Base-by-base conservation (phyloP, 2,888 invertebrate species). In the Stenichneumon culpator region DNA sequence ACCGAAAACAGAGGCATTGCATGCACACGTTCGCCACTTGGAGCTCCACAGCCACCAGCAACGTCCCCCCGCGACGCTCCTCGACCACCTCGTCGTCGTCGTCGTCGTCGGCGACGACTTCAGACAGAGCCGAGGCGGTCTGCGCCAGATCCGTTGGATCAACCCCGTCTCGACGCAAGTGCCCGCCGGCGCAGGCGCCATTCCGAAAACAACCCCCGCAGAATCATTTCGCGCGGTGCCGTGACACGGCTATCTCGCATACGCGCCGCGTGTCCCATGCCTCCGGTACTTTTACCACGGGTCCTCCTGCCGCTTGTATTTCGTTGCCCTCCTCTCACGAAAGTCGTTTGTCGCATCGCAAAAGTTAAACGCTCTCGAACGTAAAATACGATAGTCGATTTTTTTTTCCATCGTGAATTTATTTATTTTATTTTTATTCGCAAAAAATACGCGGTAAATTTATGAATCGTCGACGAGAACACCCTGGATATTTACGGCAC, bases 141-240 rank as follows among this genome's bases (percentile, higher is more conserved):
- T 86, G 86, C 86, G 86, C 86, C 78, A 81, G 79, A 79, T 86
- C 65, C 81, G 36, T 60, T 65, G 81, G 75, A 82, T 75, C 67
- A 79, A 75, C 78, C 69, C 78, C 73, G 77, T 73, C 57, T 50
- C 81, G 74, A 87, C 87, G 88, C 88, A 88, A 80, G 65, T 67
- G 60, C 19, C 74, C 67, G 52, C 75, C 74, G 67, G 86, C 88
- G 88, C 88, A 88, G 72, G 88, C 86, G 84, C 84, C 83, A 74
- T 75, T 75, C 83, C 79, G 78, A 86, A 86, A 88, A 88, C 87
- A 86, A 87, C 81, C 82, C 84, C 88, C 86, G 86, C 87, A 86
- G 87, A 86, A 85, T 87, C 88, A 88, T 87, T 88, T 87, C 87
- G 87, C 88, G 87, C 87, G 84, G 84, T 83, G 86, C 75, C 85